A percentile compares a stretch with the other conserved stretches of the same genome.
These are phyloP conservation scores for Micronycteris hirsuta DNA, from an alignment of 2,113 vertebrate genomes.

Conservation along the genomic window DNA sequence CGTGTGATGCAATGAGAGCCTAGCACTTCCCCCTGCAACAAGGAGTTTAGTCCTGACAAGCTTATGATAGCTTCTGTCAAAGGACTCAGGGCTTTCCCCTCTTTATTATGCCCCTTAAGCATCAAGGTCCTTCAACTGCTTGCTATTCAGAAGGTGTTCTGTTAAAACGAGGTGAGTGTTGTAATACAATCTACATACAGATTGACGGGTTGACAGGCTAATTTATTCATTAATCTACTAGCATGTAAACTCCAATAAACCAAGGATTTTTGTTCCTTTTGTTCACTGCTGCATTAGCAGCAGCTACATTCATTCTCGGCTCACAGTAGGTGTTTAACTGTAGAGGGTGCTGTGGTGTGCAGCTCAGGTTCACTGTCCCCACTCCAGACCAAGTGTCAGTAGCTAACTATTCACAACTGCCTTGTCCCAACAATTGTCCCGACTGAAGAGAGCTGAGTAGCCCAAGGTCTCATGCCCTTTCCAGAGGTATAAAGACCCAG, in stretches of 20 bases:
- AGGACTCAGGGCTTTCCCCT: neutral
- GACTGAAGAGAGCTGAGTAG: neutral
- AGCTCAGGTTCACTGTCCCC: neutral
- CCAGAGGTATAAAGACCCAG: neutral
- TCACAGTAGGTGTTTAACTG: neutral
- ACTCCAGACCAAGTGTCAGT: neutral
- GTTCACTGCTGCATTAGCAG: neutral
- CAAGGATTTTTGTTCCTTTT: neutral
- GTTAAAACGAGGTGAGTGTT: neutral
- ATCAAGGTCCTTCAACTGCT: neutral
- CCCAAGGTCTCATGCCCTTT: neutral
- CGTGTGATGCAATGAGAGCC: neutral
- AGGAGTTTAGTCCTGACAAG: neutral
- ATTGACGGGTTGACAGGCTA: neutral
- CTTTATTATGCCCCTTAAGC: neutral
- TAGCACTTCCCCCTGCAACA: neutral
- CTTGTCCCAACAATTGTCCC: neutral
- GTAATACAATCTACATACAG: neutral
- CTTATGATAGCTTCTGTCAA: neutral
- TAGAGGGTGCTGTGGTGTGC: no score
- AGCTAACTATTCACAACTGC: neutral
- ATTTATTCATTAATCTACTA: neutral
- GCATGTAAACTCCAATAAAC: neutral
- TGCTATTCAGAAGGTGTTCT: neutral
- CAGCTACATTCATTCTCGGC: neutral